Evolutionary conservation across 2,797 vertebrate species (phyloP).

Genomic region (Ciconia nigra): DNA sequence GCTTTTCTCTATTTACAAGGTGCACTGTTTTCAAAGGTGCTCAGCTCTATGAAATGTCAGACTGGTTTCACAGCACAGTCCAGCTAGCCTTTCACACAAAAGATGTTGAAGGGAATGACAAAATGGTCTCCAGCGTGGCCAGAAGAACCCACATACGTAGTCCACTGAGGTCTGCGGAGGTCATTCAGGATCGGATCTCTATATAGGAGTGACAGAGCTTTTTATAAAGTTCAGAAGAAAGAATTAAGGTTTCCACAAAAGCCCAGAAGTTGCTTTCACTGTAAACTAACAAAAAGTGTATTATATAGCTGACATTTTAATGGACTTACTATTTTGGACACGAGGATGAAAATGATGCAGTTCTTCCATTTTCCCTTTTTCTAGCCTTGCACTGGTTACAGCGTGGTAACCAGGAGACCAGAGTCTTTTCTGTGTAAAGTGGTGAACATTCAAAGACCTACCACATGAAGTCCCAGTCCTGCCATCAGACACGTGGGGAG

Average conservation of each 20-base stretch:
- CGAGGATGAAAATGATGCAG: background rate
- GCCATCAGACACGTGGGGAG: background rate
- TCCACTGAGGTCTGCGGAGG: background rate
- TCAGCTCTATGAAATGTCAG: background rate
- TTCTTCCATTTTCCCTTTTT: slow-evolving; percentile 13
- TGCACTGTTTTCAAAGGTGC: background rate
- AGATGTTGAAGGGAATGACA: background rate
- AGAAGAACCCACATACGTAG: background rate
- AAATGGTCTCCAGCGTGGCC: background rate
- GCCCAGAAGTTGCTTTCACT: background rate
- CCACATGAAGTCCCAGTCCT: slow-evolving; percentile 24
- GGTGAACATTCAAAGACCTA: slow-evolving; percentile 37
- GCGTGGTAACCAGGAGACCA: background rate
- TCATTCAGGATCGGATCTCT: background rate
- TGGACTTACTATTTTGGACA: slow-evolving; percentile 17
- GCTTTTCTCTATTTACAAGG: background rate
- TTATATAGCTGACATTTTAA: slow-evolving; percentile 1
- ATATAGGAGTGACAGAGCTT: background rate
- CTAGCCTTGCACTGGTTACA: background rate
- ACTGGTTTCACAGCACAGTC: background rate
- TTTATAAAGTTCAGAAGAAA: slow-evolving; percentile 42
- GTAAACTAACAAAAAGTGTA: background rate
- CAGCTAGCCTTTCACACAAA: background rate
- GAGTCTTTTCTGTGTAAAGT: slow-evolving; percentile 11
- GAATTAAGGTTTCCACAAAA: slow-evolving; percentile 24